Percentiles rank a stretch among this genome's conserved stretches.
These are phyloP conservation scores for Myoxocephalus aenaeus DNA, from an alignment of 2,797 vertebrate species.

Conservation along the genomic window DNA sequence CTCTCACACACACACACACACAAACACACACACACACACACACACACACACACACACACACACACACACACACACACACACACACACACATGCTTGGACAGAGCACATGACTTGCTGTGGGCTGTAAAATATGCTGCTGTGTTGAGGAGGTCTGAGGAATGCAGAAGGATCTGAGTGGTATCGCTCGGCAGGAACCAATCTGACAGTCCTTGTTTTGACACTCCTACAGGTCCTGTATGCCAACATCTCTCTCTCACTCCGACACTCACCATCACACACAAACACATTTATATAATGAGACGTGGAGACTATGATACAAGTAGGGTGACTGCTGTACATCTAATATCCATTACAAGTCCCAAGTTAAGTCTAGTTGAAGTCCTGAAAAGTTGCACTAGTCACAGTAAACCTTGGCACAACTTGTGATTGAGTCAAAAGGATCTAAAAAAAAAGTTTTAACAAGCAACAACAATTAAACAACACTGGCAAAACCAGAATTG, in stretches of 20 bases:
- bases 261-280: neutral
- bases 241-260: neutral
- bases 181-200: slow-evolving; percentile 69
- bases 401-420: neutral
- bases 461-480: neutral
- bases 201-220: slow-evolving; percentile 59
- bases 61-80: neutral
- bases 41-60: slow-evolving; percentile 5
- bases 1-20: slow-evolving; percentile 5
- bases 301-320: too few relatives aligned
- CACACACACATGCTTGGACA: slow-evolving; percentile 16
- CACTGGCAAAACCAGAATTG: neutral
- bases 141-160: slow-evolving; percentile 80
- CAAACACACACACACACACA: neutral
- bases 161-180: slow-evolving; percentile 76
- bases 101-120: slow-evolving; percentile 76
- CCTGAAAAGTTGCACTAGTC: too few relatives aligned
- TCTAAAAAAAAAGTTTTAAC: neutral
- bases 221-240: slow-evolving; percentile 49
- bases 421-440: neutral
- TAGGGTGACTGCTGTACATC: neutral
- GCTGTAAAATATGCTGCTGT: slow-evolving; percentile 70
- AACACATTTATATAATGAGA: neutral
- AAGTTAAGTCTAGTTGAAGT: neutral
- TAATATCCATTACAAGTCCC: neutral